Evolutionary conservation across 2,797 vertebrate species (phyloP), one percentile per base, ranked within the genome.

Genomic region (Arnoldichthys spilopterus): DNA sequence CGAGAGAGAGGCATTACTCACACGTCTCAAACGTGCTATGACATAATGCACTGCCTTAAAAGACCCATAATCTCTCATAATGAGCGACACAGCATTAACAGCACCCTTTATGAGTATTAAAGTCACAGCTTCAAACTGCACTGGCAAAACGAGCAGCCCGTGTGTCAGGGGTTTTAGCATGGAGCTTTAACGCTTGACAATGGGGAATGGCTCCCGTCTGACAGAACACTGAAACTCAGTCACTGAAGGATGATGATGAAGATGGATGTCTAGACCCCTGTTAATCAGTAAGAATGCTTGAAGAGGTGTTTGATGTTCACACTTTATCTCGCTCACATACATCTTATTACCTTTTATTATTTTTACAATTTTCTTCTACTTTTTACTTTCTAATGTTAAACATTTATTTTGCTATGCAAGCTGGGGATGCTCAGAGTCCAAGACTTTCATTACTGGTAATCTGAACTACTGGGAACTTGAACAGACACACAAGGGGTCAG

Each of bases 1-100:
- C 32, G 26, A 62, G 73, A 74, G 64, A 67, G 84, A 84, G 72
- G 80, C 81, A 82, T 43, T 49, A 54, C 49, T 63, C 53, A 74
- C 74, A 24, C 7, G 8, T 45, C 28, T 16, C 26, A 24, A 59
- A 20, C 43, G 28, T 40, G 61, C 37, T 47, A 11, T 64, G 13
- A 40, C 51, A 22, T 73, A 63, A 76, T 62, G 64, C 53, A 58
- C 70, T 20, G 28, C 16, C 47, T 61, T 78, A 20, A 76, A 73
- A 66, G 58, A 73, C 37, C 54, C 40, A 51, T 24, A 76, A 76
- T 76, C 74, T 71, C 26, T 43, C 5, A n/a, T 15, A 24, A 70
- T 34, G 59, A 49, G 26, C 26, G 8, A 28, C 49, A 28, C 54
- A 62, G 43, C 30, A 45, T 67, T 67, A 67, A 68, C 66, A 47